Evolutionary conservation across 2,888 invertebrate genomes (phyloP), one percentile per base, ranked within the genome.

Genomic region (Drosophila austrosaltans): DNA sequence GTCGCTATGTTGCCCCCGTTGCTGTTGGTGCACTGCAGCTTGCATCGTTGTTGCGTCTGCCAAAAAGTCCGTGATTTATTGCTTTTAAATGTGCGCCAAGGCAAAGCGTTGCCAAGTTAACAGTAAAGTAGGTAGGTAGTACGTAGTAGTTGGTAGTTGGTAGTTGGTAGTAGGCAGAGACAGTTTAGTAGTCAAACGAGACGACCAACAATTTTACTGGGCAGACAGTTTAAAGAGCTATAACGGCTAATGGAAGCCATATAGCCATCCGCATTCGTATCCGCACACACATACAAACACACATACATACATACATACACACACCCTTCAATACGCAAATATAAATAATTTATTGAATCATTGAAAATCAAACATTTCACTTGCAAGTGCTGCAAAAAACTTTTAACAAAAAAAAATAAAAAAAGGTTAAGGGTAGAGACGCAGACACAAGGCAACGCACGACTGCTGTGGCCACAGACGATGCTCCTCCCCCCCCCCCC

Each of bases 281-380:
- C 3, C 39, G 12, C 64, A 60, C 36, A 16, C 63, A 28, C 65
- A 63, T 36, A 36, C n/a, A 60, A 12, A 25, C n/a, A 59, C 20
- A 6, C 22, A 12, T 25, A 54, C n/a, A 40, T 25, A 54, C n/a
- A 40, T 61, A 59, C 39, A 32, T 58, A 16, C 63, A 40, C 39
- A 44, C 12, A 40, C 20, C 7, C 39, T 48, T 69, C 70, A 77
- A 79, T 72, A 87, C 82, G 86, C 82, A 82, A 89, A 82, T 78
- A 88, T 88, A 90, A 88, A 88, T 88, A 81, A 88, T 88, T 89
- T 88, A 89, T 89, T 89, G 87, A 88, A 88, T 87, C 87, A 87
- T 85, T 87, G 87, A 83, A 87, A 89, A 90, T 90, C 90, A 89
- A 84, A 84, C 87, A 88, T 82, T 90, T 89, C 90, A 85, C 85